Base-by-base conservation (phyloP, 2,113 vertebrate species). In the Pseudopodoces humilis region DNA sequence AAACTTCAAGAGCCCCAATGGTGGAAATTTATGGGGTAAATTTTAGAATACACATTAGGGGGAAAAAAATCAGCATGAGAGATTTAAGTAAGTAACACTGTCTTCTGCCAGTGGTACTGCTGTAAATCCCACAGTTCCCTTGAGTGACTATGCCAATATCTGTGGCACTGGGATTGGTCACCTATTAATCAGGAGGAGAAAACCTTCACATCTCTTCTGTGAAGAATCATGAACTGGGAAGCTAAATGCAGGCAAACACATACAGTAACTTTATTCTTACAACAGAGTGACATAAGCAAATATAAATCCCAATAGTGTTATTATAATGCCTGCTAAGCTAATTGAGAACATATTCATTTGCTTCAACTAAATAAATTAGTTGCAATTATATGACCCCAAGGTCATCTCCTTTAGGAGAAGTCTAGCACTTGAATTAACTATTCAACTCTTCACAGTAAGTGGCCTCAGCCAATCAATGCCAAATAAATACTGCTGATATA, bases 321-420 rank as follows among this genome's bases (percentile, higher is more conserved):
- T 97, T 97, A 96, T 96, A 97, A 95, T 25, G 92, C 90, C 94
- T 97, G 92, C 92, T 97, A 97, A 97, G 71, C 84, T 97, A 97
- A 97, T 97, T 97, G 97, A 97, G 96, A 97, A 96, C 95, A 94
- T 92, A 97, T 94, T 98, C 33, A 8, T 97, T 97, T 96, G 46
- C 88, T 97, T 96, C 72, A 95, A 93, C 96, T 97, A 98, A 97
- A 98, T 97, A 98, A 98, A 98, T 98, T 97, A 98, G 85, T 95
- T 95, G 93, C 95, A 97, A 96, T 97, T 96, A 97, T 93, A 91
- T 95, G 97, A 98, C 96, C 95, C 87, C 88, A 88, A 97, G 97
- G 97, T 98, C 96, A 97, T 31, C 81, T 97, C 97, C 97, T 97
- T 84, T 70, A 97, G 97, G 97, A 97, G 77, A 94, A 80, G 92